Evolutionary conservation across 1,140 invertebrate genomes (phyloP).

Genomic region (Asobara japonica): DNA sequence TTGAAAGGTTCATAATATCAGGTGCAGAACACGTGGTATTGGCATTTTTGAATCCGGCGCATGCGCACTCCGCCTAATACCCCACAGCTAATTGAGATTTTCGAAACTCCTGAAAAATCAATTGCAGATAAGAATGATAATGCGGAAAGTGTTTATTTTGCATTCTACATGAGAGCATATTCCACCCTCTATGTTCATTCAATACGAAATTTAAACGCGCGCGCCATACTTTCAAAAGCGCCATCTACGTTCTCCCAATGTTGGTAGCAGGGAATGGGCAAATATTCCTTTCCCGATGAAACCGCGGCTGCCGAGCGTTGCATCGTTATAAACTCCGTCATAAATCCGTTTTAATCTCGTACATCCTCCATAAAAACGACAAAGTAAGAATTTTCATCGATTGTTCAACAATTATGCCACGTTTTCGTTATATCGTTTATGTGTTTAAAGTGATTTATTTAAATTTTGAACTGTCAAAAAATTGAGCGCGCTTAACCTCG

Average conservation of each 20-base stretch:
- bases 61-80: too few relatives aligned
- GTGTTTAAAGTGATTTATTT: neutral
- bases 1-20: too few relatives aligned
- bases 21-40: too few relatives aligned
- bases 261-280: neutral
- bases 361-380: constrained; percentile 25
- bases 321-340: constrained; percentile 19
- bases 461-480: neutral
- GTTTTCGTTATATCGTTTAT: constrained; percentile 8
- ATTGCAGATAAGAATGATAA: too few relatives aligned
- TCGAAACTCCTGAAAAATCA: too few relatives aligned
- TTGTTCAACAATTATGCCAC: constrained; percentile 11
- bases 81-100: too few relatives aligned
- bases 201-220: too few relatives aligned
- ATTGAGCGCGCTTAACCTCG: neutral
- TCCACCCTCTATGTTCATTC: too few relatives aligned
- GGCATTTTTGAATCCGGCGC: too few relatives aligned
- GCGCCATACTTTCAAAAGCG: too few relatives aligned
- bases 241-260: neutral
- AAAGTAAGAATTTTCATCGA: constrained; percentile 30
- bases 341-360: constrained; percentile 35
- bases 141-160: too few relatives aligned
- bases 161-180: too few relatives aligned
- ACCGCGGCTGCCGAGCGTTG: constrained; percentile 26
- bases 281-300: constrained; percentile 30